Conservation (phyloP, 2,888 invertebrate genomes). For the Tachystola acroxantha region DNA sequence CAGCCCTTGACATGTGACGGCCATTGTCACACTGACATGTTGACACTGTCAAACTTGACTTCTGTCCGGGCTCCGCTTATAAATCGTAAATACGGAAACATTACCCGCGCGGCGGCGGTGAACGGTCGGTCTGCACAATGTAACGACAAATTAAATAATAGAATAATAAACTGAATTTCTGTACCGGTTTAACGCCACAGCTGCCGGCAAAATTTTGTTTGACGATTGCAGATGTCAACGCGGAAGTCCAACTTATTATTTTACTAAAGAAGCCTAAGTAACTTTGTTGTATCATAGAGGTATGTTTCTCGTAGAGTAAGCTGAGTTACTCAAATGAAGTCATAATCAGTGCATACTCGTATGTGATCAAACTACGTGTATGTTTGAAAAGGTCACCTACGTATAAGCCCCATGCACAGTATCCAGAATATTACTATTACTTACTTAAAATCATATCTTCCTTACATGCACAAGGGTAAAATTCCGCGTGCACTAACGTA, state of each 20-base stretch:
- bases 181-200: constrained; percentile 37
- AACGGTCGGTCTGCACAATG: constrained; percentile 43
- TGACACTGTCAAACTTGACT: constrained; percentile 76
- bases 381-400: too few species aligned
- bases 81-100: constrained; percentile 69
- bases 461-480: too few species aligned
- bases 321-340: too few species aligned
- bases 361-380: too few species aligned
- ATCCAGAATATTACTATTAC: too few species aligned
- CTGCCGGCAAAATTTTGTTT: constrained; percentile 41
- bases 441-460: too few species aligned
- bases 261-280: not conserved
- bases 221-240: constrained; percentile 34
- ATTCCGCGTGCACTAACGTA: too few species aligned
- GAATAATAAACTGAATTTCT: constrained; percentile 58
- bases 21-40: constrained; percentile 73
- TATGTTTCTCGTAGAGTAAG: too few species aligned
- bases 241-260: constrained; percentile 17
- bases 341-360: too few species aligned
- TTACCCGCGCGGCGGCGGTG: constrained; percentile 42
- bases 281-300: too few species aligned
- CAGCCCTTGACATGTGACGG: constrained; percentile 68
- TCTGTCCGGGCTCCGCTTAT: constrained; percentile 72
- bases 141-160: constrained; percentile 75
- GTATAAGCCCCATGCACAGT: too few species aligned